A percentile compares a stretch with the other conserved stretches of the same genome.
Conservation (phyloP, 2,113 vertebrate genomes). For the Jaculus jaculus region DNA sequence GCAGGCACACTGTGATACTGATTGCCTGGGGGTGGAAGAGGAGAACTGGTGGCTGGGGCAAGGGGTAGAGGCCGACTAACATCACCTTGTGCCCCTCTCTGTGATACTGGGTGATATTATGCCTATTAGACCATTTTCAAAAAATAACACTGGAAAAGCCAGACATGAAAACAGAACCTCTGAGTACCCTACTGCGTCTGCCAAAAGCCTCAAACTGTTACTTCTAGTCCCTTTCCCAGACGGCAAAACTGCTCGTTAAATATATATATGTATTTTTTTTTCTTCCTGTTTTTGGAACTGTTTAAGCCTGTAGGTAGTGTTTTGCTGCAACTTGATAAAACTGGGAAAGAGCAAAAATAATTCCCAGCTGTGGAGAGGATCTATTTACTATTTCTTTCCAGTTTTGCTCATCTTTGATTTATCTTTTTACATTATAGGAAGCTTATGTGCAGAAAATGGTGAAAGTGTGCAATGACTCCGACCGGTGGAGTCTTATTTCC, state of each 20-base stretch:
- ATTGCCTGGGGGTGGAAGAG: not conserved
- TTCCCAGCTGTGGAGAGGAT: constrained; percentile 23
- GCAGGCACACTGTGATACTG: not conserved
- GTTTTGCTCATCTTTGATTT: constrained; percentile 78
- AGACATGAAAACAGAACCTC: constrained; percentile 70
- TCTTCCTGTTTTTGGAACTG: constrained; percentile 53
- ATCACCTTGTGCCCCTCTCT: not conserved
- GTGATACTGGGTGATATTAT: not conserved
- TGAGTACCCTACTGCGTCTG: constrained; percentile 50
- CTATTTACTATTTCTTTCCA: constrained; percentile 38
- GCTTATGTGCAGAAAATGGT: constrained; percentile 99
- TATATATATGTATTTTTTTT: too few species aligned
- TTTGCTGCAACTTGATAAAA: constrained; percentile 38
- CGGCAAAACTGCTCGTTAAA: constrained; percentile 72
- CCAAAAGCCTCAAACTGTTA: constrained; percentile 77
- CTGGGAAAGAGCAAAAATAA: not conserved
- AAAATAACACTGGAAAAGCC: constrained; percentile 68
- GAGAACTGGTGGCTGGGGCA: not conserved
- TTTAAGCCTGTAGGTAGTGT: constrained; percentile 67
- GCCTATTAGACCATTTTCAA: constrained; percentile 51
- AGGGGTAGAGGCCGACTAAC: not conserved
- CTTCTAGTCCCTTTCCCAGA: constrained; percentile 73
- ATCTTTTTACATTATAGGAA: constrained; percentile 90
- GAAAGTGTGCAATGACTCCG: constrained; percentile 98
- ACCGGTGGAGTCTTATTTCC: constrained; percentile 99